Conservation (phyloP, 2,888 invertebrate species). For the Drosophila prostipennis region DNA sequence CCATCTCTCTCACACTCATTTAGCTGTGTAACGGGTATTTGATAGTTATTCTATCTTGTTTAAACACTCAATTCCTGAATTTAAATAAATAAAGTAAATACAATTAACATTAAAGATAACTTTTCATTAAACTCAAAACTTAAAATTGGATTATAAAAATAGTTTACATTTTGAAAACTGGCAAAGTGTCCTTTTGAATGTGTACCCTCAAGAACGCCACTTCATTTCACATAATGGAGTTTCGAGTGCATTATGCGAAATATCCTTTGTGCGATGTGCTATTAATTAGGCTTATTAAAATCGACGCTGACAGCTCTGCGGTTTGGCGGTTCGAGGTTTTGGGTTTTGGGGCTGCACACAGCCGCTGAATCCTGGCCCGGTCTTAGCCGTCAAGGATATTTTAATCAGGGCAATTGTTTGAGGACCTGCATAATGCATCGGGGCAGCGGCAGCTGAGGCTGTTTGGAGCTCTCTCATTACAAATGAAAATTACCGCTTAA, state of each 20-base stretch:
- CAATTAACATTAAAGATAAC: no score
- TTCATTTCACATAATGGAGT: constrained; percentile 39
- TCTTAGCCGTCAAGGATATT: constrained; percentile 60
- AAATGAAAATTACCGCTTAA: constrained; percentile 78
- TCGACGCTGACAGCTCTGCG: constrained; percentile 65
- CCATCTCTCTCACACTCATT: no score
- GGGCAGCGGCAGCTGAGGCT: constrained; percentile 32
- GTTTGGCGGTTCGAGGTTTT: constrained; percentile 42
- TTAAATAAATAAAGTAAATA: no score
- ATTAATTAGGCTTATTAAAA: constrained; percentile 75
- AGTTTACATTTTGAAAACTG: not conserved
- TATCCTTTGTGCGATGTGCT: constrained; percentile 52
- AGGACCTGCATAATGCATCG: constrained; percentile 61
- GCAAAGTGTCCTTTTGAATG: constrained; percentile 20
- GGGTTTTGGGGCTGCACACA: constrained; percentile 26
- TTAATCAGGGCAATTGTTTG: constrained; percentile 77
- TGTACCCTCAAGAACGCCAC: not conserved
- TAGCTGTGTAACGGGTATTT: no score
- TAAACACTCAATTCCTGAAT: no score
- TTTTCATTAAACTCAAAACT: no score
- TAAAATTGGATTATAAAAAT: no score
- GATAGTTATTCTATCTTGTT: no score
- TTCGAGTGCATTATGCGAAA: constrained; percentile 37
- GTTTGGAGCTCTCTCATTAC: constrained; percentile 62
- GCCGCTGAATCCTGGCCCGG: constrained; percentile 4